Conservation (phyloP, 2,888 invertebrate species). For the Eupithecia tripunctaria region DNA sequence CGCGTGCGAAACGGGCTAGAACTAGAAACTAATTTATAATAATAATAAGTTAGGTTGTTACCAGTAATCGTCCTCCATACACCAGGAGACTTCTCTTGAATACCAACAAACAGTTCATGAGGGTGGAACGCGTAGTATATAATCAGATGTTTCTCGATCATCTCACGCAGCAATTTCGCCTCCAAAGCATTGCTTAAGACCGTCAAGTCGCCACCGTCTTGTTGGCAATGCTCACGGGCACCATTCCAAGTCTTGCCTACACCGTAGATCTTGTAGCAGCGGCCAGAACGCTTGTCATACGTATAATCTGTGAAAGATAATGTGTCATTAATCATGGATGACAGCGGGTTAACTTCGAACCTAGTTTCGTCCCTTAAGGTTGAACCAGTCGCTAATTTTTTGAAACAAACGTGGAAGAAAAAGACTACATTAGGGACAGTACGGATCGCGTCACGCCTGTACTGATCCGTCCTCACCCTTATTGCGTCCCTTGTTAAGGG, state of each 20-base stretch:
- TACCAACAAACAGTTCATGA: background rate
- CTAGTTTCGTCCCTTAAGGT: too few species aligned
- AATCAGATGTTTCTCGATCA: background rate
- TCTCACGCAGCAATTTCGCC: background rate
- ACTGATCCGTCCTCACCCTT: too few species aligned
- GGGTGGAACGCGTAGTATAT: background rate
- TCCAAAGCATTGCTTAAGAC: background rate
- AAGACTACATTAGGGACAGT: too few species aligned
- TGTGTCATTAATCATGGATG: too few species aligned
- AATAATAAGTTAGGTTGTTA: background rate
- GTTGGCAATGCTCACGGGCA: background rate
- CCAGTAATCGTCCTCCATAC: background rate
- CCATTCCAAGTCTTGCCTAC: background rate
- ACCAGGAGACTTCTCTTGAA: background rate
- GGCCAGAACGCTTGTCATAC: background rate
- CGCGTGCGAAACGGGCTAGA: too few species aligned
- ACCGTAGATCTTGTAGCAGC: background rate
- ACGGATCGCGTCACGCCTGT: too few species aligned
- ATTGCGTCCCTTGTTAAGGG: too few species aligned
- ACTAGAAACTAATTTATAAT: too few species aligned
- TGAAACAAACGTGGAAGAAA: too few species aligned
- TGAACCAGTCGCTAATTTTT: too few species aligned
- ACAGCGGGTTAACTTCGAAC: too few species aligned
- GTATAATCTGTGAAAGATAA: background rate
- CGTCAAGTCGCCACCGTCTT: background rate